Conservation (phyloP, 2,888 invertebrate species). For the Drosophila melanosoma region DNA sequence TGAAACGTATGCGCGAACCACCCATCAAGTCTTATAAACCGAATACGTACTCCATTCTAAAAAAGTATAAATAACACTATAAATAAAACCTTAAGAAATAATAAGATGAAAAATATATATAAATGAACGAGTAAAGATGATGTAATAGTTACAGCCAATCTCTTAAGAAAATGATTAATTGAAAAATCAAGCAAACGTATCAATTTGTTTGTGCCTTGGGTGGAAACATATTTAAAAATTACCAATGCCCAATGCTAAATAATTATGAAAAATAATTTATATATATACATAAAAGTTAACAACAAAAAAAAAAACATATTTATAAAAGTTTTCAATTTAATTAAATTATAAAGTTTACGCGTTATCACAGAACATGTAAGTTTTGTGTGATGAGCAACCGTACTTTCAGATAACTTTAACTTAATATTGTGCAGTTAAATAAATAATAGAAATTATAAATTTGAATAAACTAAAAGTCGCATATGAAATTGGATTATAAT, state of each 20-base stretch:
- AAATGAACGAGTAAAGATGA: constrained; percentile 37
- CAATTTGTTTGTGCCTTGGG: constrained; percentile 42
- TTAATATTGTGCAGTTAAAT: constrained; percentile 34
- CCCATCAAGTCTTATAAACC: constrained; percentile 80
- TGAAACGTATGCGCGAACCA: constrained; percentile 82
- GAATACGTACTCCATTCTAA: constrained; percentile 76
- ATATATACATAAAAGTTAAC: constrained; percentile 12
- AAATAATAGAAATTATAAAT: constrained; percentile 24
- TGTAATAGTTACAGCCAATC: constrained; percentile 43
- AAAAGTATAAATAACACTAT: constrained; percentile 75
- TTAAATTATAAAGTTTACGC: constrained; percentile 32
- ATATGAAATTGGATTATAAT: constrained; percentile 49
- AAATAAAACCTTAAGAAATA: constrained; percentile 17
- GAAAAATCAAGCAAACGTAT: constrained; percentile 34
- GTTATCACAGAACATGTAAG: constrained; percentile 30
- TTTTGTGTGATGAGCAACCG: constrained; percentile 16
- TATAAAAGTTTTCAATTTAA: constrained; percentile 21
- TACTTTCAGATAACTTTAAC: constrained; percentile 43
- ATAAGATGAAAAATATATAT: constrained; percentile 38
- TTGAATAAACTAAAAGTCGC: constrained; percentile 45
- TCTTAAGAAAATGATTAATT: constrained; percentile 30
- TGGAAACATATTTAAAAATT: constrained; percentile 10
- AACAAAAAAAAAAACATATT: constrained; percentile 20
- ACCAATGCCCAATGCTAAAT: constrained; percentile 31
- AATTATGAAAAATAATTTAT: constrained; percentile 37